A percentile compares a stretch with the other conserved stretches of the same genome.
Conservation (phyloP, 2,113 vertebrate genomes). For the Neotragus moschatus region DNA sequence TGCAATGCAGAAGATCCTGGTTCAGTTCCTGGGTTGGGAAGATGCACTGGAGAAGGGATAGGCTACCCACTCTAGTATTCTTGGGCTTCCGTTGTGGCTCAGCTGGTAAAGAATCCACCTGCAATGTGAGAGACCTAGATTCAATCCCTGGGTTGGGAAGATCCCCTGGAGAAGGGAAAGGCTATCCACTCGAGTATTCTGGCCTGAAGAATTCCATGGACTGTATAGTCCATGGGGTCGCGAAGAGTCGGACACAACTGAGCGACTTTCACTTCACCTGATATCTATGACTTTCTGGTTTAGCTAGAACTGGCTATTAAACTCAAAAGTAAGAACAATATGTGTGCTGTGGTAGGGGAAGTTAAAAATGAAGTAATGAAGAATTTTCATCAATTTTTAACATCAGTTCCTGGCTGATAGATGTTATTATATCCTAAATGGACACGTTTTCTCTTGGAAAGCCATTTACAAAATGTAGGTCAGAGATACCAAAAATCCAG, state of each 20-base stretch:
- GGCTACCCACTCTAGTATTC: not conserved
- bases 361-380: not conserved
- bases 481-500: not conserved
- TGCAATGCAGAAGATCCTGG: not conserved
- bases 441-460: not conserved
- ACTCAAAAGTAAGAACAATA: not conserved
- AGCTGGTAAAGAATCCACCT: not conserved
- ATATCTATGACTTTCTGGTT: not conserved
- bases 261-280: not conserved
- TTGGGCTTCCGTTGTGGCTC: not conserved
- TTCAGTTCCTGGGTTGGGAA: not conserved
- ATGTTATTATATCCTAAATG: not conserved
- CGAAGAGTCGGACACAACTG: not conserved
- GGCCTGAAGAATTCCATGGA: not conserved
- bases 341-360: fast-evolving
- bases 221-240: not conserved
- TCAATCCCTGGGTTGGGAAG: not conserved
- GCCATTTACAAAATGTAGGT: not conserved
- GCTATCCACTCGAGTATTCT: not conserved
- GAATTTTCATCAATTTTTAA: not conserved
- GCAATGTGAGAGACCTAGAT: not conserved
- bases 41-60: not conserved
- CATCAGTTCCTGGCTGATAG: not conserved
- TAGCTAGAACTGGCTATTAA: not conserved
- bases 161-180: not conserved